Base-by-base conservation (phyloP, 2,797 vertebrate genomes). In the Urocyon cinereoargenteus region DNA sequence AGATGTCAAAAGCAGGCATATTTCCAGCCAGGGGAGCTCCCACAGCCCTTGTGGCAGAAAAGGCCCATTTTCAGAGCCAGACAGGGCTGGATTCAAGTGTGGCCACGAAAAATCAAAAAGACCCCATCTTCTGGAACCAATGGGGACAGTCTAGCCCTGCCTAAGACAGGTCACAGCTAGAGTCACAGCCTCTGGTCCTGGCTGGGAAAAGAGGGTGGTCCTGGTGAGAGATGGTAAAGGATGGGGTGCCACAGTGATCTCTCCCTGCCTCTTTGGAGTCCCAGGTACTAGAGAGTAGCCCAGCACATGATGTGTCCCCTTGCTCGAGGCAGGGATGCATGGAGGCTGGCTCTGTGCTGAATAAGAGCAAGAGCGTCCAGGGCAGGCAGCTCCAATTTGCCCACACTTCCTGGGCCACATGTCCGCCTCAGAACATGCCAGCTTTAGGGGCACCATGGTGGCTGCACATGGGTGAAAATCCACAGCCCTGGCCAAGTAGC, bases 271-370 rank as follows among this genome's bases (percentile, higher is more conserved):
- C n/a, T 40, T 73, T 4, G 1, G 55, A 22, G 22, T 34, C 75
- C 31, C n/a, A 36, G 40, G 75, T 49, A 45, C 68, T 77, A 45
- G 64, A n/a, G 78, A 91, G 72, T 45, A n/a, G 73, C 18, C 53
- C 34, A 16, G 49, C 6, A 45, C 0, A 0, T 12, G 26, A 36
- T 18, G 28, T 7, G 19, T 31, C 26, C 31, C 10, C 53, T 61
- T 31, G 18, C 75, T 64, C 3, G 0, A 57, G 2, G 61, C 26
- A 34, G 51, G n/a, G 15, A 15, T 19, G 11, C 26, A 1, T n/a
- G 51, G 36, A 84, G 40, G 36, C 79, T 40, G 49, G 16, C 64
- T 45, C 59, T 5, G 8, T 11, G 7, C 55, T 18, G 36, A 51
- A 24, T 19, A 78, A 72, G 55, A 40, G 68, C 24, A 36, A 53